These are phyloP conservation scores for Zygothrica quintamaculata DNA, from an alignment of 2,888 invertebrate species.

Conservation along the genomic window DNA sequence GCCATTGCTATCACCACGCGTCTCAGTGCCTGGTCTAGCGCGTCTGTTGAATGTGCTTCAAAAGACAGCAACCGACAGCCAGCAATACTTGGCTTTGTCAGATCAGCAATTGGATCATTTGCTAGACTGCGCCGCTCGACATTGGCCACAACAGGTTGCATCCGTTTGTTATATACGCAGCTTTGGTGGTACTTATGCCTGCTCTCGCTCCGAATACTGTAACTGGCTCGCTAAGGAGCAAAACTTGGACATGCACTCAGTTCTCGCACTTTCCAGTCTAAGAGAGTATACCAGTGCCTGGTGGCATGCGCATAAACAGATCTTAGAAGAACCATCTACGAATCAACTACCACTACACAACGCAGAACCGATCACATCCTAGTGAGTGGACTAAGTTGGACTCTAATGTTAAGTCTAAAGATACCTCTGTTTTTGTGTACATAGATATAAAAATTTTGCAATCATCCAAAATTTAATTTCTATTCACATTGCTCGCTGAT, in stretches of 20 bases:
- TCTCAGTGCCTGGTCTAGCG: conserved; percentile 71
- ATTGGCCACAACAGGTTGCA: conserved; percentile 72
- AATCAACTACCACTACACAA: neutral
- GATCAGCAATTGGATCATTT: conserved; percentile 68
- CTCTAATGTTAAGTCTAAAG: no score
- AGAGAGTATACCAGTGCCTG: conserved; percentile 69
- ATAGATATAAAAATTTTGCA: no score
- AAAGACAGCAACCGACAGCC: conserved; percentile 65
- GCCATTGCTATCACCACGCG: conserved; percentile 81
- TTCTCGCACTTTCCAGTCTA: conserved; percentile 75
- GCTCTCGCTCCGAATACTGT: conserved; percentile 68
- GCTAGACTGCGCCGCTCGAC: conserved; percentile 77
- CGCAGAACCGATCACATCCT: conserved; percentile 48
- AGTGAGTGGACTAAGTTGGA: no score
- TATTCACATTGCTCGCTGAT: no score
- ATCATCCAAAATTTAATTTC: no score
- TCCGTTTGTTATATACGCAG: conserved; percentile 70
- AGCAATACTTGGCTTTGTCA: conserved; percentile 61
- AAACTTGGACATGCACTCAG: conserved; percentile 51
- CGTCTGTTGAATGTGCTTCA: conserved; percentile 81
- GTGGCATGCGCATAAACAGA: conserved; percentile 58
- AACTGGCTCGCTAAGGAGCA: conserved; percentile 56
- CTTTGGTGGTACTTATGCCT: conserved; percentile 75
- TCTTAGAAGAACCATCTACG: neutral
- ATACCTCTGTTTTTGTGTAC: no score